Evolutionary conservation across 92 coral and sea anemone genomes (phyloP).

Genomic region (Pocillopora grandis): DNA sequence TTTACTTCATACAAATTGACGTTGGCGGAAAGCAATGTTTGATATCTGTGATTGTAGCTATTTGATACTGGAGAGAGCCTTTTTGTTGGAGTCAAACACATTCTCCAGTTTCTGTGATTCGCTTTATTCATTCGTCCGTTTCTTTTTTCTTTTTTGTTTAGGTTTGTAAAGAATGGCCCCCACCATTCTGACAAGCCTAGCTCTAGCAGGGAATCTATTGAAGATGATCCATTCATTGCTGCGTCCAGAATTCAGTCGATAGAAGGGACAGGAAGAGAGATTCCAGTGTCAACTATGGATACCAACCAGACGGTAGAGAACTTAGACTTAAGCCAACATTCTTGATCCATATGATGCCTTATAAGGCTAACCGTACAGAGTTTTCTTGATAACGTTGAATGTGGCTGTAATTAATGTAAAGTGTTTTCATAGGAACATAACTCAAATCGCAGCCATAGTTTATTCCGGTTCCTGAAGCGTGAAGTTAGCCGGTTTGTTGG

Average conservation of each 20-base stretch:
- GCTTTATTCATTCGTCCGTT: neutral
- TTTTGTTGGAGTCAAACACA: neutral
- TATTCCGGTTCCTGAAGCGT: too few relatives aligned
- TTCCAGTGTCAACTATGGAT: constrained; percentile 71
- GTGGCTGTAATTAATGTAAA: too few relatives aligned
- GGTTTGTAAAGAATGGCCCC: constrained; percentile 76
- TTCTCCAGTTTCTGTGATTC: neutral
- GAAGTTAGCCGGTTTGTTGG: too few relatives aligned
- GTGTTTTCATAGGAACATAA: neutral
- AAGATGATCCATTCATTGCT: constrained; percentile 97
- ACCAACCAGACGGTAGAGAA: constrained; percentile 68
- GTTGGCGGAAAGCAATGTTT: too few relatives aligned
- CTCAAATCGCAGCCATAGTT: too few relatives aligned
- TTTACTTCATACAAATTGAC: too few relatives aligned
- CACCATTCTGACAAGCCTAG: constrained; percentile 65
- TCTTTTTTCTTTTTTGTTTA: constrained; percentile 7
- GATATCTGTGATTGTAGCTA: too few relatives aligned
- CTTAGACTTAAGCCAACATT: neutral
- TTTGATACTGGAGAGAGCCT: neutral
- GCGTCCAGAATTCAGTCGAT: constrained; percentile 54
- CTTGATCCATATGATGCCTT: neutral
- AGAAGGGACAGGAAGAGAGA: constrained; percentile 63
- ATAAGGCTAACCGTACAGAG: neutral
- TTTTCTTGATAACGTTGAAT: neutral
- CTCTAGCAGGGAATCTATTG: constrained; percentile 76